Base-by-base conservation (phyloP, 2,888 invertebrate species). In the Trichopria drosophilae region DNA sequence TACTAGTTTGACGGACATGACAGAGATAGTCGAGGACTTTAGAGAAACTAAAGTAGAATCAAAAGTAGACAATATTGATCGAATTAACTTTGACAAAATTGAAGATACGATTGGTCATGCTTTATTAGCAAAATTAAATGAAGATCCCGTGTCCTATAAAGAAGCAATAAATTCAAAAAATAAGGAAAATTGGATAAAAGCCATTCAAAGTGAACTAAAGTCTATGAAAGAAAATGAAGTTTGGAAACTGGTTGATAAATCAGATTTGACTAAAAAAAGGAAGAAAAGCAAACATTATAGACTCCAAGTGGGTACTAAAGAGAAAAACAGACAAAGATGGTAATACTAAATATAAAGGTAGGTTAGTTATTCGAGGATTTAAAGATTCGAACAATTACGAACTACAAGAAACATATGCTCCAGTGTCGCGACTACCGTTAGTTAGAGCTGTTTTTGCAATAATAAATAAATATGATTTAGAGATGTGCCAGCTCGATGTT, bases 291-390 rank as follows among this genome's bases (percentile, higher is more conserved):
- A 41, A 46, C 10, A 23, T 49, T 7, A 19, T 49, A 4, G 49
- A 53, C 13, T 51, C 45, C 9, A 47, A 35, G 26, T 57, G 51
- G 57, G 45, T 57, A 1, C 49, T 54, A 10, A 48, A 44, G 35
- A 46, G 20, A 12, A 54, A 54, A 51, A 18, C 29, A 1, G 43
- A 41, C 10, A 1, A 5, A 7, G 12, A 13, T 23, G 24, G 48
- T 9, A 12, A 41, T 2, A 10, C 15, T 6, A 48, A 41, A 42
- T 37, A 26, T 20, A 54, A 51, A 35, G 46, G 46, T 5, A 20
- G 51, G 42, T 7, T 54, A 7, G 54, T 54, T 6, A 18, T 36
- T 4, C 34, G 48, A 49, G 44, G 35, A 31, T 44, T 43, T 28
- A 34, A 40, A 35, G 37, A 50, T 15, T 20, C 20, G 9, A 44